These are phyloP conservation scores for Clarias fuscus DNA, from an alignment of 2,797 vertebrate genomes.

Conservation along the genomic window DNA sequence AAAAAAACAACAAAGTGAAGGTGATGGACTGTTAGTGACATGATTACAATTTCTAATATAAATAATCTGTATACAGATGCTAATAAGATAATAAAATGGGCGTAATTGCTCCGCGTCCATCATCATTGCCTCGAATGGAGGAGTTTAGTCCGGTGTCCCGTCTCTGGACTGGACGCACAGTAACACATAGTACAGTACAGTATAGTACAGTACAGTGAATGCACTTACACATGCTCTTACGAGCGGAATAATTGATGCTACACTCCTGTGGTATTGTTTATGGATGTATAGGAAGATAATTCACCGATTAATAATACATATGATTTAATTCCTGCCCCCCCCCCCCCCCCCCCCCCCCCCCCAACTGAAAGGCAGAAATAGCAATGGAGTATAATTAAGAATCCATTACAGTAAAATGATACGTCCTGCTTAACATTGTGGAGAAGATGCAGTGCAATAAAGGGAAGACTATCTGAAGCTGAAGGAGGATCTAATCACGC, in stretches of 20 bases:
- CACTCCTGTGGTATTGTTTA: constrained; percentile 45
- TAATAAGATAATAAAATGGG: background rate
- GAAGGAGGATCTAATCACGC: constrained; percentile 8
- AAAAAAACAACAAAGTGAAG: constrained; percentile 11
- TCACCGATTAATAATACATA: constrained; percentile 52
- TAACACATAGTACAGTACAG: background rate
- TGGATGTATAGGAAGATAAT: constrained; percentile 49
- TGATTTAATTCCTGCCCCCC: constrained; percentile 49
- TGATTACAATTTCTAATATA: background rate
- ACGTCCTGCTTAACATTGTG: constrained; percentile 27
- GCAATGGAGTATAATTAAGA: constrained; percentile 51
- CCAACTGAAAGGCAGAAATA: constrained; percentile 48
- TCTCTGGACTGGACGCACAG: constrained; percentile 3
- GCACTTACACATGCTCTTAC: constrained; percentile 12
- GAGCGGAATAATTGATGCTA: constrained; percentile 45
- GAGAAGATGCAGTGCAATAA: constrained; percentile 13
- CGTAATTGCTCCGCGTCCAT: background rate
- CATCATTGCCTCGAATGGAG: background rate
- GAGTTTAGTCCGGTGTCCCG: background rate
- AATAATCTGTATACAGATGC: background rate
- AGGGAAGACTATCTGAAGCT: constrained; percentile 11
- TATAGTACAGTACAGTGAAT: background rate
- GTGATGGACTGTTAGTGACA: background rate
- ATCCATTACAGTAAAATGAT: constrained; percentile 50
- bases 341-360: constrained; percentile 38